A percentile compares a stretch with the other conserved stretches of the same genome.
phyloP scores from a whole-genome alignment of 2,888 invertebrate genomes.

The Rhagophthalmus giganteus region DNA sequence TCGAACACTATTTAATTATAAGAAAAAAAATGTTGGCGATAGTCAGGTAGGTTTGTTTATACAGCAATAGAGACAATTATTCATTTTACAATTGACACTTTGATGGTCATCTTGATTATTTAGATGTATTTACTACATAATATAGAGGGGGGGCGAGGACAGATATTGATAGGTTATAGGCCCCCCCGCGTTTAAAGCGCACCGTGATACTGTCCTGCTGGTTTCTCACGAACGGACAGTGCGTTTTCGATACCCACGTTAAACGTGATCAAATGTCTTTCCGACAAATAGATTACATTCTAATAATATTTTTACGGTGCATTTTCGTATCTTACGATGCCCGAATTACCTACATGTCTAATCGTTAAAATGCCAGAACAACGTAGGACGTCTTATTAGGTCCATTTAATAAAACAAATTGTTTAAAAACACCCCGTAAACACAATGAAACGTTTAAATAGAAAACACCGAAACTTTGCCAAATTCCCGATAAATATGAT shows the following conservation, averaged over 20 bases:
- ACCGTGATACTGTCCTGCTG: conserved; percentile 36
- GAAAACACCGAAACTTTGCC: no score
- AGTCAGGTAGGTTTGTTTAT: neutral
- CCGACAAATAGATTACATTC: neutral
- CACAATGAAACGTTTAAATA: no score
- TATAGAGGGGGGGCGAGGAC: conserved; percentile 38
- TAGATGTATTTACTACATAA: conserved; percentile 34
- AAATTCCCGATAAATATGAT: no score
- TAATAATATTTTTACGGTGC: no score
- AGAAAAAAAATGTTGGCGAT: neutral
- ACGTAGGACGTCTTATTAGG: no score
- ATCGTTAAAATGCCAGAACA: no score
- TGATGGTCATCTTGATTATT: conserved; percentile 19
- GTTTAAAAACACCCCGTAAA: no score
- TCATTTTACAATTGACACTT: conserved; percentile 10
- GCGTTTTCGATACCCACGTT: conserved; percentile 17
- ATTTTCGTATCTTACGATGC: no score
- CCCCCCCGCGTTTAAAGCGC: conserved; percentile 38
- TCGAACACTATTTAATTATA: no score
- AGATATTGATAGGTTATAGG: conserved; percentile 44
- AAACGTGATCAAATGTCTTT: neutral
- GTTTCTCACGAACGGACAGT: conserved; percentile 40
- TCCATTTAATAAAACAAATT: no score
- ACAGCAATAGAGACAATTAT: conserved; percentile 4
- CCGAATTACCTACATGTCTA: no score